Evolutionary conservation across 37 sponge, comb jelly and placozoan genomes (phyloP).

Genomic region (Agelas oroides): DNA sequence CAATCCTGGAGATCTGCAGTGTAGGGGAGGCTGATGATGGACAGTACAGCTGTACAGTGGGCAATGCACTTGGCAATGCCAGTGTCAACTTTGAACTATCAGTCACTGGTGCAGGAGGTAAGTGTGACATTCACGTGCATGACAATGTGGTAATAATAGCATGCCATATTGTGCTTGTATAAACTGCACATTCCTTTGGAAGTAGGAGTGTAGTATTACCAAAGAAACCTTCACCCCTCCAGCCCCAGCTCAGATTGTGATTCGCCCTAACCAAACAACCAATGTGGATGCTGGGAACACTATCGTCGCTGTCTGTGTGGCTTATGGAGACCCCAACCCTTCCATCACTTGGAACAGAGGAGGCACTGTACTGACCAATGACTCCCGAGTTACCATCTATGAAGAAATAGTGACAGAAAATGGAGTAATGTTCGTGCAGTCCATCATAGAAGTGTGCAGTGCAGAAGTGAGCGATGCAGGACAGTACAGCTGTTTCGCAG

Average conservation of each 20-base stretch:
- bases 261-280: background rate
- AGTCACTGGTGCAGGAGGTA: too few species aligned
- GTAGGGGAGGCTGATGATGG: background rate
- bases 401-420: conserved; percentile 14
- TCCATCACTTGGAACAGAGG: background rate
- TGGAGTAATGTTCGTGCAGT: background rate
- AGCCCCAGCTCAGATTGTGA: conserved; percentile 18
- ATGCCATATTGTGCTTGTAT: too few species aligned
- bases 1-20: conserved; percentile 40
- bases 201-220: too few species aligned
- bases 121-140: too few species aligned
- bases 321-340: background rate
- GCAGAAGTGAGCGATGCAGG: background rate
- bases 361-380: background rate
- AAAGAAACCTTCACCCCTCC: too few species aligned
- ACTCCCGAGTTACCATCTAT: conserved; percentile 4
- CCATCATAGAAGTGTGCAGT: background rate
- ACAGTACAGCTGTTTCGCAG: conserved; percentile 15
- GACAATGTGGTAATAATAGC: too few species aligned
- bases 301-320: conserved; percentile 1
- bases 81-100: background rate
- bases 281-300: conserved; percentile 3
- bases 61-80: background rate
- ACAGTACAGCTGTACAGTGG: conserved; percentile 19
- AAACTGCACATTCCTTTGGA: too few species aligned